phyloP scores from a whole-genome alignment of 2,888 invertebrate species.

The Luperina nickerlii region DNA sequence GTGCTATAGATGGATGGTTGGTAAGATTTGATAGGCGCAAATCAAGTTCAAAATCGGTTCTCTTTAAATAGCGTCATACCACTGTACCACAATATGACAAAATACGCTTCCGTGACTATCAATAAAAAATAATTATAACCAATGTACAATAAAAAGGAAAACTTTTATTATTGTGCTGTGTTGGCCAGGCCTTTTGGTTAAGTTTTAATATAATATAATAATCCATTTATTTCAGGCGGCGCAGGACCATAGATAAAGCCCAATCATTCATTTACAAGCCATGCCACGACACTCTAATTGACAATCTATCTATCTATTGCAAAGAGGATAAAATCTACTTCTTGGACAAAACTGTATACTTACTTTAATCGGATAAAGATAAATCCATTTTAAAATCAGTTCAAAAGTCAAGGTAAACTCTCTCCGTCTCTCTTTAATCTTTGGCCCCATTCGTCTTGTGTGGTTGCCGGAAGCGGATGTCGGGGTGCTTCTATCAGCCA shows the following conservation, averaged over 20 bases:
- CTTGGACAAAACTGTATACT: neutral
- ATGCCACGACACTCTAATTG: neutral
- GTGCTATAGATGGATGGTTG: neutral
- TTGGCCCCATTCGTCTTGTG: slow-evolving; percentile 77
- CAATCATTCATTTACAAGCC: neutral
- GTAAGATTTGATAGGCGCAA: neutral
- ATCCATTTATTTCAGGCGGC: no score
- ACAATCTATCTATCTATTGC: neutral
- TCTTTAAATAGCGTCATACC: neutral
- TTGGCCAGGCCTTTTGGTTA: neutral
- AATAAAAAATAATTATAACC: neutral
- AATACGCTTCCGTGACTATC: neutral
- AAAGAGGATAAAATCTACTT: neutral
- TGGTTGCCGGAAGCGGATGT: slow-evolving; percentile 84
- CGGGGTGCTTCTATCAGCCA: slow-evolving; percentile 79
- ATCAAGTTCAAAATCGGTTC: neutral
- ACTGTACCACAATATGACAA: neutral
- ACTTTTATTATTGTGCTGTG: neutral
- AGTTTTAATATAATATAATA: neutral
- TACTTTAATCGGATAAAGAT: neutral
- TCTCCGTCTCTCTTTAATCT: slow-evolving; percentile 58
- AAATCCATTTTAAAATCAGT: neutral
- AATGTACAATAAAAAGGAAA: neutral
- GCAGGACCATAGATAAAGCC: neutral
- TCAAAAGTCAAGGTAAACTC: slow-evolving; percentile 45